Conservation (phyloP, 2,797 vertebrate species). For the Fistularia commersonii region DNA sequence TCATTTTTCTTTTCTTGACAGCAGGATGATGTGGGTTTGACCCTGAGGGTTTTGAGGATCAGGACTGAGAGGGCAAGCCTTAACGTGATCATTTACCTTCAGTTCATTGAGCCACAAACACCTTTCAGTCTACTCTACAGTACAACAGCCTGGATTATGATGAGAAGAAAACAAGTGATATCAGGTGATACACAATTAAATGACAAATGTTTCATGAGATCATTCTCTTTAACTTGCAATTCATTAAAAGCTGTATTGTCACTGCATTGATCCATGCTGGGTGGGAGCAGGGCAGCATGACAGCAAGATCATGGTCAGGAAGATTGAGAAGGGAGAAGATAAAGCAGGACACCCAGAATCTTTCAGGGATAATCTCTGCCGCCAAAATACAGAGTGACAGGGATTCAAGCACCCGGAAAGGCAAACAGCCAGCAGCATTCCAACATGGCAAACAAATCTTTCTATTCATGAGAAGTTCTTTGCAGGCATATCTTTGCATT, state of each 20-base stretch:
- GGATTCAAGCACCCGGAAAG: slow-evolving; percentile 63
- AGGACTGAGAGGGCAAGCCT: slow-evolving; percentile 43
- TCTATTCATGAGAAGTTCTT: slow-evolving; percentile 44
- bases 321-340: slow-evolving; percentile 40
- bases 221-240: slow-evolving; percentile 7
- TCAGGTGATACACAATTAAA: background rate
- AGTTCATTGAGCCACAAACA: slow-evolving; percentile 23
- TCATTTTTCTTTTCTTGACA: slow-evolving; percentile 27
- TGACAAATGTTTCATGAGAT: background rate
- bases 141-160: background rate
- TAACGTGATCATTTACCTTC: slow-evolving; percentile 41
- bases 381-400: slow-evolving; percentile 45
- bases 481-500: slow-evolving; percentile 35
- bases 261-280: slow-evolving; percentile 25
- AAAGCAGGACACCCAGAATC: slow-evolving; percentile 34
- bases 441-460: slow-evolving; percentile 49
- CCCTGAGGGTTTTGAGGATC: slow-evolving; percentile 48
- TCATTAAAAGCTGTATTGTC: background rate
- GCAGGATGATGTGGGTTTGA: slow-evolving; percentile 26
- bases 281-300: slow-evolving; percentile 25
- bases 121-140: slow-evolving; percentile 8
- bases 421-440: slow-evolving; percentile 71
- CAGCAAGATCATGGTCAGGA: slow-evolving; percentile 60
- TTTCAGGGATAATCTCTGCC: slow-evolving; percentile 54
- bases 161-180: slow-evolving; percentile 2